Percentiles rank a stretch among this genome's conserved stretches.
Conservation (phyloP, 2,888 invertebrate genomes). For the Pyrocoelia pectoralis region DNA sequence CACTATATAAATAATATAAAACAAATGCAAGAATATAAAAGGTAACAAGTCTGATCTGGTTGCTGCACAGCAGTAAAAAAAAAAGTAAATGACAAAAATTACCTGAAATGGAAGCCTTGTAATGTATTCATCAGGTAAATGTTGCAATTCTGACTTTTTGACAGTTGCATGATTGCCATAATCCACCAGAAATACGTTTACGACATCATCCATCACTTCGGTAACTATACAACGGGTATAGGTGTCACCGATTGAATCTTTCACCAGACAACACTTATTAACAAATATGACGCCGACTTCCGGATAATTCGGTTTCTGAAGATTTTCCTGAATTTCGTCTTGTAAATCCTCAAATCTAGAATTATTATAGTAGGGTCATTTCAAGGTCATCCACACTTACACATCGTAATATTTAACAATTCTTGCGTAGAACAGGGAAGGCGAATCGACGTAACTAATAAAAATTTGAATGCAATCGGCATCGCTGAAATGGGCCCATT, state of each 20-base stretch:
- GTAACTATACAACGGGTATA: constrained; percentile 63
- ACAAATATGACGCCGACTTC: constrained; percentile 50
- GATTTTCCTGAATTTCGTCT: constrained; percentile 57
- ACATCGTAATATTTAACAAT: constrained; percentile 61
- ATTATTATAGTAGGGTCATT: not conserved
- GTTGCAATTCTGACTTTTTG: constrained; percentile 56
- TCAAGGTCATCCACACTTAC: constrained; percentile 35
- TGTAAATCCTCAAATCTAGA: constrained; percentile 52
- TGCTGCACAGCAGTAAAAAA: too few relatives aligned
- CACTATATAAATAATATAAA: too few relatives aligned
- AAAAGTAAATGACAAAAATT: too few relatives aligned
- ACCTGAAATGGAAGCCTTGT: constrained; percentile 65
- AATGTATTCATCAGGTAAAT: constrained; percentile 63
- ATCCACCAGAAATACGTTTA: constrained; percentile 69
- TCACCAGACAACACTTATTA: constrained; percentile 63
- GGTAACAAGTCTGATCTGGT: too few relatives aligned
- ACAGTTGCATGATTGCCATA: constrained; percentile 66
- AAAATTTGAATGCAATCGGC: constrained; percentile 58
- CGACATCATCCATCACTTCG: constrained; percentile 54
- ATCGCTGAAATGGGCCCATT: constrained; percentile 64
- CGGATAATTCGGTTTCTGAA: constrained; percentile 35
- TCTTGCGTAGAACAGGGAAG: constrained; percentile 63
- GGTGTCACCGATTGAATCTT: constrained; percentile 59
- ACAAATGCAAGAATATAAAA: too few relatives aligned
- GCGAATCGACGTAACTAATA: constrained; percentile 60